Percentiles rank a stretch among this genome's conserved stretches.
phyloP scores from a whole-genome alignment of 2,888 invertebrate genomes.

The Globia sparganii region DNA sequence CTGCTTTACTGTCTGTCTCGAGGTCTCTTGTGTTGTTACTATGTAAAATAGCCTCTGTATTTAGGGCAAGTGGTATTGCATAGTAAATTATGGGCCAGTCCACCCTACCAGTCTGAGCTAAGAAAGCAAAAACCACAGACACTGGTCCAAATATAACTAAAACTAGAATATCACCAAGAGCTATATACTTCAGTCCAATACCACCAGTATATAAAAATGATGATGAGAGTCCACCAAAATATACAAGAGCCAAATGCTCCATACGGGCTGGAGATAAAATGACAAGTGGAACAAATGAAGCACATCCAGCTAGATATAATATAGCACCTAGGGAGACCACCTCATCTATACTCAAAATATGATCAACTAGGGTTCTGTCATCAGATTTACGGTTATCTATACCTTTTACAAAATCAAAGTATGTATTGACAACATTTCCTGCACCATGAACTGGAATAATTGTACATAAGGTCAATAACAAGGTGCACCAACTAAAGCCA shows the following conservation, averaged over 20 bases:
- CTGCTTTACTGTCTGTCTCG: constrained; percentile 96
- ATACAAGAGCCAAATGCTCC: constrained; percentile 98
- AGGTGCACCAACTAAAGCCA: constrained; percentile 94
- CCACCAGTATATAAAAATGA: constrained; percentile 99
- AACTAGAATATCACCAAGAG: constrained; percentile 97
- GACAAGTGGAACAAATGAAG: constrained; percentile 94
- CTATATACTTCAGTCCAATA: constrained; percentile 98
- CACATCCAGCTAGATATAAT: constrained; percentile 96
- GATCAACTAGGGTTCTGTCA: constrained; percentile 98
- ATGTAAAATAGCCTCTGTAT: constrained; percentile 98
- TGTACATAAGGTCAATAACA: constrained; percentile 95
- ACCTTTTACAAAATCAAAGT: constrained; percentile 98
- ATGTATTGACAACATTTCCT: constrained; percentile 98
- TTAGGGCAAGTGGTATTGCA: constrained; percentile 97
- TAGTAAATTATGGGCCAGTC: constrained; percentile 97
- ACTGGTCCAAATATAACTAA: constrained; percentile 98
- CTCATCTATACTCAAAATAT: constrained; percentile 93
- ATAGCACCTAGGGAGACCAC: constrained; percentile 97
- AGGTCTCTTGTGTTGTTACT: constrained; percentile 98
- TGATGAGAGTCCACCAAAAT: constrained; percentile 98
- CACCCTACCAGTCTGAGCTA: constrained; percentile 97
- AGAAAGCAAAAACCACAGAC: constrained; percentile 97
- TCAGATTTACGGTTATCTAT: constrained; percentile 98
- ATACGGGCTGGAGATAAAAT: constrained; percentile 96
- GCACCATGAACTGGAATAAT: constrained; percentile 98